phyloP scores from a whole-genome alignment of 2,888 invertebrate genomes.

The Conistra vaccinii region DNA sequence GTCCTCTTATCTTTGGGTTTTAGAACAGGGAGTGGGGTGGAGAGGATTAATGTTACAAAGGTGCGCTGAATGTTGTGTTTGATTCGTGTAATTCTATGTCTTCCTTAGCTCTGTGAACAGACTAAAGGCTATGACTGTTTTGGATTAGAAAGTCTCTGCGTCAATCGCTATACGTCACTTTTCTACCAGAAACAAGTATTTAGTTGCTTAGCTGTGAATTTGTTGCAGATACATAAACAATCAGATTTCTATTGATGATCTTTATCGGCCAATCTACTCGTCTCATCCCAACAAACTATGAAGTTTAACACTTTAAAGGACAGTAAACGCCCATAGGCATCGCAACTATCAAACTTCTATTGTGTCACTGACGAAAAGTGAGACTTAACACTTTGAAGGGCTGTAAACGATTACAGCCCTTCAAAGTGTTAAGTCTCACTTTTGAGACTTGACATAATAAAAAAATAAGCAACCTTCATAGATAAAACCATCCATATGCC shows the following conservation, averaged over 20 bases:
- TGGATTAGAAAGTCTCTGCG: neutral
- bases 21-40: constrained; percentile 69
- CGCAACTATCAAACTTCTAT: too few species aligned
- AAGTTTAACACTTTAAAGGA: too few species aligned
- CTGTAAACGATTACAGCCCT: too few species aligned
- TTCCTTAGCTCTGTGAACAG: neutral
- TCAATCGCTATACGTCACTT: neutral
- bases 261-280: neutral
- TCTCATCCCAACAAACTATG: neutral
- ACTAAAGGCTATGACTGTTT: neutral
- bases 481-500: neutral
- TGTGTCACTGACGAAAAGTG: too few species aligned
- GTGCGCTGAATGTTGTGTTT: neutral
- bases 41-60: constrained; percentile 31
- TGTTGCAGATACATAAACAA: neutral
- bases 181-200: neutral
- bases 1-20: constrained; percentile 80
- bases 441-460: too few species aligned
- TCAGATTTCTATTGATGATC: neutral
- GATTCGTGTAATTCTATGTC: too few species aligned
- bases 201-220: neutral
- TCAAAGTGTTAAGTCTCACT: too few species aligned
- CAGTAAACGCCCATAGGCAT: too few species aligned
- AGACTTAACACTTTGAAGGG: too few species aligned
- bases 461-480: too few species aligned